These are phyloP conservation scores for Vesta saturnalis DNA, from an alignment of 2,888 invertebrate genomes.

Conservation along the genomic window DNA sequence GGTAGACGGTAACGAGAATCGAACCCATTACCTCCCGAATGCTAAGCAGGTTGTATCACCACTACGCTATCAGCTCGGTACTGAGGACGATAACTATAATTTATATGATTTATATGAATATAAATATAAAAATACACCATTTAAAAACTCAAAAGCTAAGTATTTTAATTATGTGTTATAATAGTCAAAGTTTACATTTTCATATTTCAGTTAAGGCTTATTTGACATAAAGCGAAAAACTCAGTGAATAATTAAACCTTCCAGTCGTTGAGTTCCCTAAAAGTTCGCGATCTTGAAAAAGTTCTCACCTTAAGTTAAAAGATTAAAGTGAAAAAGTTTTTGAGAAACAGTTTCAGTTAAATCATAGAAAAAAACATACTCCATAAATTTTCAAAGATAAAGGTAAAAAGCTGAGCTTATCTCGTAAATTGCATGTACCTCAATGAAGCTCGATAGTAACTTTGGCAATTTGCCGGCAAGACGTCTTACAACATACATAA, in stretches of 20 bases:
- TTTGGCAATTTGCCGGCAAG: not conserved
- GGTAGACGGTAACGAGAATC: too few relatives aligned
- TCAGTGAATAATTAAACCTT: conserved; percentile 11
- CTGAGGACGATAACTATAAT: too few relatives aligned
- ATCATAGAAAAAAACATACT: conserved; percentile 3
- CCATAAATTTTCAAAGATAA: conserved; percentile 3
- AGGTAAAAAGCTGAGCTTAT: not conserved
- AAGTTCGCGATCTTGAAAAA: conserved; percentile 10
- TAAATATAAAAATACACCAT: too few relatives aligned
- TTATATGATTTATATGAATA: too few relatives aligned
- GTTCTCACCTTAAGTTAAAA: conserved; percentile 7
- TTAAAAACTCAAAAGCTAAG: too few relatives aligned
- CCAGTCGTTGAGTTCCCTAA: conserved; percentile 11
- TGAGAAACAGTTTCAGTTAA: conserved; percentile 1
- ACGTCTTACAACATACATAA: not conserved
- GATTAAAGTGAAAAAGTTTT: conserved; percentile 2
- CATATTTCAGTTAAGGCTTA: not conserved
- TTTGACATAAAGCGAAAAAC: not conserved
- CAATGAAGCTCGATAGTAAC: too few relatives aligned
- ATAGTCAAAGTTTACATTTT: too few relatives aligned
- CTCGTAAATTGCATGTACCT: not conserved
- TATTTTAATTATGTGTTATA: too few relatives aligned
- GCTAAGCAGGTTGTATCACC: too few relatives aligned
- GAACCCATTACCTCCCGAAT: too few relatives aligned
- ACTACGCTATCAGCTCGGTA: too few relatives aligned